Evolutionary conservation across 1,140 invertebrate genomes (phyloP).

Genomic region (Ips typographus): DNA sequence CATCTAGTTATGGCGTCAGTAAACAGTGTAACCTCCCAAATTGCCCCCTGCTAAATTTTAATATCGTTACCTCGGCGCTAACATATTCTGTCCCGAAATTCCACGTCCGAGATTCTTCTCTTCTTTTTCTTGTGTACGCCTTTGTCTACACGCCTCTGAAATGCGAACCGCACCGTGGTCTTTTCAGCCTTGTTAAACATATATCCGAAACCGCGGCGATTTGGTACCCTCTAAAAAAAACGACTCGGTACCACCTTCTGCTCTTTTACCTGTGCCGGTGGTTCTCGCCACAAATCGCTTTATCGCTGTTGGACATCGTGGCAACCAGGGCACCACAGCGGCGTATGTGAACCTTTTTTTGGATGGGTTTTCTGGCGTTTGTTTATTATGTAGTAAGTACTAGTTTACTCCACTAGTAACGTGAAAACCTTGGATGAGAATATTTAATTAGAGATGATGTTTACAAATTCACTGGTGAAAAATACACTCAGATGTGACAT

Average conservation of each 20-base stretch:
- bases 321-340: slow-evolving; percentile 29
- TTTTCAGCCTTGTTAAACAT: slow-evolving; percentile 35
- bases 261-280: slow-evolving; percentile 36
- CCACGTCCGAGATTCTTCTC: neutral
- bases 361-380: too few relatives aligned
- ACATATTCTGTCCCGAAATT: slow-evolving; percentile 28
- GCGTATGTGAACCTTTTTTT: neutral
- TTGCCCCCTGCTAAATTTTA: neutral
- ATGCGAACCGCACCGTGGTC: slow-evolving; percentile 32
- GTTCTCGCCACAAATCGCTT: slow-evolving; percentile 38
- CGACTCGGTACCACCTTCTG: slow-evolving; percentile 30
- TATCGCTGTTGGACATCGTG: slow-evolving; percentile 37
- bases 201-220: slow-evolving; percentile 33
- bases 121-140: slow-evolving; percentile 26
- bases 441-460: too few relatives aligned
- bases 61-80: slow-evolving; percentile 23
- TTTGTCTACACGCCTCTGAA: slow-evolving; percentile 34
- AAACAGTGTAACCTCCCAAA: too few relatives aligned
- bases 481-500: too few relatives aligned
- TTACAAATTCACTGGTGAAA: too few relatives aligned
- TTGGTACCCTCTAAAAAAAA: slow-evolving; percentile 27
- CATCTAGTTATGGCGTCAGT: too few relatives aligned
- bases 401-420: too few relatives aligned
- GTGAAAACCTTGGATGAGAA: too few relatives aligned
- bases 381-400: too few relatives aligned